Percentiles rank a stretch among this genome's conserved stretches.
Conservation (phyloP, 2,888 invertebrate species). For the Resseliella maxima region DNA sequence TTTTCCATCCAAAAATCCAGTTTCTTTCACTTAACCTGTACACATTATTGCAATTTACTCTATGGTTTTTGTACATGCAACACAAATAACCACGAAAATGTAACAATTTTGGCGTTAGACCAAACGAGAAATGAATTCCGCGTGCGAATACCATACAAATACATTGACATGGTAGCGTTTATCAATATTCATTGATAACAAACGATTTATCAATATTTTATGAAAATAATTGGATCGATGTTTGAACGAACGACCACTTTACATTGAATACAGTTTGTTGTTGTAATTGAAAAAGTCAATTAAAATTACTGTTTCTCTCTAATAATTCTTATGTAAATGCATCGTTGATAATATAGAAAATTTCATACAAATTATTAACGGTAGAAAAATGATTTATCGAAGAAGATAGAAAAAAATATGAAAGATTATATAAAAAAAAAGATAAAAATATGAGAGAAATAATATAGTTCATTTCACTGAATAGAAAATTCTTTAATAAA, state of each 20-base stretch:
- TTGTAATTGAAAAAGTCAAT: not conserved
- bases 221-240: not conserved
- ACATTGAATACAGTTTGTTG: not conserved
- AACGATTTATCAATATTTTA: not conserved
- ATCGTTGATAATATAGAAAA: too few species aligned
- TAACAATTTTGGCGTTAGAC: not conserved
- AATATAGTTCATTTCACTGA: too few species aligned
- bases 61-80: not conserved
- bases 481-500: too few species aligned
- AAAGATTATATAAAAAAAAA: too few species aligned
- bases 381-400: too few species aligned
- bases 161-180: not conserved
- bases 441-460: too few species aligned
- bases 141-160: not conserved
- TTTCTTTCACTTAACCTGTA: not conserved
- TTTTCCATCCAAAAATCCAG: slow-evolving; percentile 7
- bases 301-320: not conserved
- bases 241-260: not conserved
- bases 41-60: not conserved
- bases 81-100: not conserved
- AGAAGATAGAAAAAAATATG: too few species aligned
- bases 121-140: not conserved
- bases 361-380: too few species aligned
- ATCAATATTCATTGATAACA: not conserved
- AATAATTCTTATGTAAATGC: too few species aligned